These are phyloP conservation scores for Oncorhynchus tshawytscha DNA, from an alignment of 2,113 vertebrate species.

Conservation along the genomic window DNA sequence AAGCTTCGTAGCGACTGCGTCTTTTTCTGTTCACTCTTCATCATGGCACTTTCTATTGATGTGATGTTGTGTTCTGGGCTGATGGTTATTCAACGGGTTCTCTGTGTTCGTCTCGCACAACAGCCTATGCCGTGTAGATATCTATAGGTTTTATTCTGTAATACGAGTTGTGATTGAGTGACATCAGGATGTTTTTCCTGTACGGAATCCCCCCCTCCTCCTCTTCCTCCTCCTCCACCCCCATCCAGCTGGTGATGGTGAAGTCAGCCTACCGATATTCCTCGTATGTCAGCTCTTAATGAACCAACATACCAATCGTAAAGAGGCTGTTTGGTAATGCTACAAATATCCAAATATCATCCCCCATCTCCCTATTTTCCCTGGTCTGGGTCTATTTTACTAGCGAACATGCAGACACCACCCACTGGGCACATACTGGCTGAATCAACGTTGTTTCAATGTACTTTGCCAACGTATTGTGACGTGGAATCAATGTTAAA, in stretches of 20 bases:
- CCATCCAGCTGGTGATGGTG: slow-evolving; percentile 45
- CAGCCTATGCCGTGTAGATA: slow-evolving; percentile 15
- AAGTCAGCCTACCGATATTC: slow-evolving; percentile 45
- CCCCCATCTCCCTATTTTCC: slow-evolving; percentile 18
- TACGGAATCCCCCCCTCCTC: slow-evolving; percentile 37
- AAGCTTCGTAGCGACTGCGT: neutral
- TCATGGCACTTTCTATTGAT: slow-evolving; percentile 60
- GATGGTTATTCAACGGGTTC: slow-evolving; percentile 12
- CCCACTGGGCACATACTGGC: too few relatives aligned
- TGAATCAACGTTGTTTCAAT: too few relatives aligned
- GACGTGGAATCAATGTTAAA: too few relatives aligned
- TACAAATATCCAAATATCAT: slow-evolving; percentile 33
- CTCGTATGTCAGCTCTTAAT: slow-evolving; percentile 50
- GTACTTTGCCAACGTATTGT: too few relatives aligned
- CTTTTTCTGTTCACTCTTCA: slow-evolving; percentile 37
- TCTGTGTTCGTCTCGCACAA: slow-evolving; percentile 11
- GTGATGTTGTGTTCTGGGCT: slow-evolving; percentile 50
- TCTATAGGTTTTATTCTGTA: slow-evolving; percentile 9
- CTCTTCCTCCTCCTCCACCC: slow-evolving; percentile 30
- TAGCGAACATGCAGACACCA: slow-evolving; percentile 46
- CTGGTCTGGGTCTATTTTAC: slow-evolving; percentile 56
- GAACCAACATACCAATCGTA: slow-evolving; percentile 39
- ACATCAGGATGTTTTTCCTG: slow-evolving; percentile 48
- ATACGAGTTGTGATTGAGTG: slow-evolving; percentile 29
- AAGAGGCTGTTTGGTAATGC: slow-evolving; percentile 49